Percentiles rank a stretch among this genome's conserved stretches.
These are phyloP conservation scores for Pollenia angustigena DNA, from an alignment of 2,888 invertebrate species.

Conservation along the genomic window DNA sequence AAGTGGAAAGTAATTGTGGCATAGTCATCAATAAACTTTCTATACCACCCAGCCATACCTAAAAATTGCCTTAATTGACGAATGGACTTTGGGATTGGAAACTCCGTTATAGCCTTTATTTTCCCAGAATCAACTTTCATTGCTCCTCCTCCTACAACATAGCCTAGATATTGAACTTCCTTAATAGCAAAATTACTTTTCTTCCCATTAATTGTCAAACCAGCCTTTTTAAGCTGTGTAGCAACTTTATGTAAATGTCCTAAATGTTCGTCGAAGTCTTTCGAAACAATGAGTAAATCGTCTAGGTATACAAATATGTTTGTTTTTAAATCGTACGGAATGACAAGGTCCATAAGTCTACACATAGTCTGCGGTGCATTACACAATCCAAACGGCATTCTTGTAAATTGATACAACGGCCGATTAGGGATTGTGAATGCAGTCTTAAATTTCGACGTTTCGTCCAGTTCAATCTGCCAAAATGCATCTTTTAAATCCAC, in stretches of 20 bases:
- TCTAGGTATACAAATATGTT: not conserved
- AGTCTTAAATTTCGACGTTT: too few relatives aligned
- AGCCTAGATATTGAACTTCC: not conserved
- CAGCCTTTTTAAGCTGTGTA: not conserved
- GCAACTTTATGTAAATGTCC: not conserved
- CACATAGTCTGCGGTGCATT: too few relatives aligned
- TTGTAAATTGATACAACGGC: too few relatives aligned
- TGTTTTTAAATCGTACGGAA: not conserved
- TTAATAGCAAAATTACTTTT: not conserved
- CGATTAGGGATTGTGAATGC: too few relatives aligned
- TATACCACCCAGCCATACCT: not conserved
- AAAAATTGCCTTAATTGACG: not conserved
- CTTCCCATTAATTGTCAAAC: not conserved
- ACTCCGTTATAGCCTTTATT: not conserved
- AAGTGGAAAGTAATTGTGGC: not conserved
- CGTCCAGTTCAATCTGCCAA: too few relatives aligned
- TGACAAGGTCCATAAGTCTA: too few relatives aligned
- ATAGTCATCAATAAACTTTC: not conserved
- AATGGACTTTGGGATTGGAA: not conserved
- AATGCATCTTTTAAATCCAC: too few relatives aligned
- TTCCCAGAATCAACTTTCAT: not conserved
- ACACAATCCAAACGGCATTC: too few relatives aligned
- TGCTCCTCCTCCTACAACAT: not conserved
- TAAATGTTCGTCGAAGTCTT: too few relatives aligned
- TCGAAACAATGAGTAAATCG: not conserved